Evolutionary conservation across 2,888 invertebrate species (phyloP), one percentile per base, ranked within the genome.

Genomic region (Eretmocerus hayati): DNA sequence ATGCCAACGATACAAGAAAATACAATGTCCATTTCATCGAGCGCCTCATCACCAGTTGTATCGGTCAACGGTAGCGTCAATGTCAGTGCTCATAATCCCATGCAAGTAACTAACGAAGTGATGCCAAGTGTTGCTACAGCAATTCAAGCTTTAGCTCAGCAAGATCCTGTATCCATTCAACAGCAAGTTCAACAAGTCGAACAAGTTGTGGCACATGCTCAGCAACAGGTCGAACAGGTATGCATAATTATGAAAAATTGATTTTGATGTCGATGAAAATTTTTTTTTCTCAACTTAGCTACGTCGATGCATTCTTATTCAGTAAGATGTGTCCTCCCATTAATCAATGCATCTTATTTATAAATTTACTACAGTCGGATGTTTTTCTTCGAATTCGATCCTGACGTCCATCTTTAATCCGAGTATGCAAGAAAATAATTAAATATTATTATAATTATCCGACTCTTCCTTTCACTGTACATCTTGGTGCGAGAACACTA

Each of bases 221-320:
- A 69, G 41, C 69, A 71, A 30, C 70, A 71, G 43, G 71, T 71
- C 2, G 70, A 71, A 23, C 70, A 71, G 52, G 69, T 69, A 11
- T 2, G 30, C n/a, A n/a, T n/a, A n/a, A n/a, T n/a, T n/a, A n/a
- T n/a, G n/a, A n/a, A n/a, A n/a, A n/a, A n/a, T n/a, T n/a, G n/a
- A n/a, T n/a, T n/a, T n/a, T n/a, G n/a, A n/a, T n/a, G n/a, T n/a
- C 16, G 15, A 33, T 18, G 16, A 4, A 15, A 8, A 30, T 4
- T 11, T 23, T 23, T 30, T 30, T 13, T 30, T 30, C 13, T 30
- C 13, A 30, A 30, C 30, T 30, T 30, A 30, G 13, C n/a, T n/a
- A n/a, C n/a, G n/a, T n/a, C n/a, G n/a, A n/a, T n/a, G n/a, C n/a
- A n/a, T n/a, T n/a, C n/a, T n/a, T n/a, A n/a, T n/a, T n/a, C n/a